These are phyloP conservation scores for Lutraria rhynchaena DNA, from an alignment of 1,140 invertebrate species.

Conservation along the genomic window DNA sequence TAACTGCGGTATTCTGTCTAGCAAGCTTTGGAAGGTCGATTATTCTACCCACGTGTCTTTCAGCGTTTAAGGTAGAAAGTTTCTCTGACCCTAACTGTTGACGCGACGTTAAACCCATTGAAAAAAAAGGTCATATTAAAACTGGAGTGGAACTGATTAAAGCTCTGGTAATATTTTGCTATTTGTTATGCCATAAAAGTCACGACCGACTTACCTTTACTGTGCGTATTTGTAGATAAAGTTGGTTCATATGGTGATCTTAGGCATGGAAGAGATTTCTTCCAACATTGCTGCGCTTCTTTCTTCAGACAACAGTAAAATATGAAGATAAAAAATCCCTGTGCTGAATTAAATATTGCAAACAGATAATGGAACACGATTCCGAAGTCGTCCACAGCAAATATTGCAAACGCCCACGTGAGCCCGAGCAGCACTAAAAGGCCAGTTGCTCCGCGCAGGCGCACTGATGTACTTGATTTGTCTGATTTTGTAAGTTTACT, in stretches of 20 bases:
- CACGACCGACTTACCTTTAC: constrained; percentile 16
- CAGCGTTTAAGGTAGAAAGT: neutral
- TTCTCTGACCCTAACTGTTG: neutral
- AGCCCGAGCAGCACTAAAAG: constrained; percentile 84
- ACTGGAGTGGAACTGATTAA: neutral
- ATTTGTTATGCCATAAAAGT: neutral
- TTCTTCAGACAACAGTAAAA: constrained; percentile 83
- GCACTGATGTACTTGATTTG: constrained; percentile 66
- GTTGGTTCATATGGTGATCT: constrained; percentile 40
- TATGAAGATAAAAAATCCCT: constrained; percentile 84
- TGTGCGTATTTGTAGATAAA: constrained; percentile 1
- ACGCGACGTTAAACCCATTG: neutral
- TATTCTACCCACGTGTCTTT: no score
- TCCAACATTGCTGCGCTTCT: constrained; percentile 82
- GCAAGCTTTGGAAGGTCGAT: no score
- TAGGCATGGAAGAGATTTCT: constrained; percentile 63
- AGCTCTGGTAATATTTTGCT: neutral
- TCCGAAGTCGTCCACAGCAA: constrained; percentile 82
- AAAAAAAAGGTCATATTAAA: neutral
- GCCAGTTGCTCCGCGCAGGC: constrained; percentile 83
- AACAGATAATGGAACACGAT: constrained; percentile 84
- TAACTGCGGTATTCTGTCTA: no score
- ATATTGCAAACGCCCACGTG: constrained; percentile 84
- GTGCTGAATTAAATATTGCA: constrained; percentile 83
- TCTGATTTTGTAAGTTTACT: constrained; percentile 73